Evolutionary conservation across 2,113 vertebrate species (phyloP).

Genomic region (Gila orcuttii): DNA sequence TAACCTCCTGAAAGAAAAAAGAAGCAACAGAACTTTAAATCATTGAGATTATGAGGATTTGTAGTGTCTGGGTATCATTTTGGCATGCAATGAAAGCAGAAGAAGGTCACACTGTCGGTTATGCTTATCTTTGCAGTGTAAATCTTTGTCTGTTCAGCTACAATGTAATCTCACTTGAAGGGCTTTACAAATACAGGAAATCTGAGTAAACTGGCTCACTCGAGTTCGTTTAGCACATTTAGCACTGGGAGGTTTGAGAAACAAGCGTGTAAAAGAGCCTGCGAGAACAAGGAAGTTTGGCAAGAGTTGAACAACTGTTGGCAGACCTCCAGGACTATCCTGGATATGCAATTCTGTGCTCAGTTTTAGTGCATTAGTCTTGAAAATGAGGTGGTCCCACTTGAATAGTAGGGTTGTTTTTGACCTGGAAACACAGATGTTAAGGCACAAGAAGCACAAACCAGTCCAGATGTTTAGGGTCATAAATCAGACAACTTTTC

Average conservation of each 20-base stretch:
- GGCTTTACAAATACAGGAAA: conserved; percentile 34
- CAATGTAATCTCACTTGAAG: conserved; percentile 43
- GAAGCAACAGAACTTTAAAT: background rate
- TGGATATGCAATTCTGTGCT: background rate
- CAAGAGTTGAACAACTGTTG: background rate
- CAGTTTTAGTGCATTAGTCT: conserved; percentile 42
- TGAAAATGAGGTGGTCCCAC: conserved; percentile 38
- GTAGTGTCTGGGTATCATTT: conserved; percentile 5
- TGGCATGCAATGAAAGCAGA: conserved; percentile 18
- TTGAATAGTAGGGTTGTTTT: conserved; percentile 32
- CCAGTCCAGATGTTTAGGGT: conserved; percentile 32
- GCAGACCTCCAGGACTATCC: background rate
- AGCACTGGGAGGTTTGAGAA: conserved; percentile 21
- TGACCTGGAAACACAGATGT: conserved; percentile 48
- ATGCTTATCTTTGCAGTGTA: conserved; percentile 28
- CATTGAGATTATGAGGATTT: conserved; percentile 35
- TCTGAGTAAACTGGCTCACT: conserved; percentile 35
- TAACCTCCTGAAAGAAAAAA: conserved; percentile 41
- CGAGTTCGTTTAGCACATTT: conserved; percentile 29
- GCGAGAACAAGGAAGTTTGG: background rate
- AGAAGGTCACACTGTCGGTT: background rate
- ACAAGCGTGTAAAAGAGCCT: background rate
- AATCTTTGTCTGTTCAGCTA: conserved; percentile 28
- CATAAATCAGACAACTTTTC: conserved; percentile 24
- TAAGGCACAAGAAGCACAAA: conserved; percentile 19